phyloP scores from a whole-genome alignment of 2,888 invertebrate species.

The Argyra leucocephala region DNA sequence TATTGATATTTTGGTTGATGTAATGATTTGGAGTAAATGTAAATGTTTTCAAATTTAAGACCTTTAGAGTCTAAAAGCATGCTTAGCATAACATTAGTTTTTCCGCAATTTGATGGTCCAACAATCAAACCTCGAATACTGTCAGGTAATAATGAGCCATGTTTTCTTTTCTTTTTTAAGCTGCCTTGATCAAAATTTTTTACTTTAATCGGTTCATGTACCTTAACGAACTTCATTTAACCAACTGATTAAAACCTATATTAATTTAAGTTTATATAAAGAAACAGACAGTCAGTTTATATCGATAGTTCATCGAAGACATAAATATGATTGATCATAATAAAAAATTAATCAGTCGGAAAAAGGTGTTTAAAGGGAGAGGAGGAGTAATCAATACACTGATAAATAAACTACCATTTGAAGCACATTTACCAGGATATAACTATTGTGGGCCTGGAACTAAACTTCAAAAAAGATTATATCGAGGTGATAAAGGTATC shows the following conservation, averaged over 20 bases:
- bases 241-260: too few species aligned
- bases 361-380: not conserved
- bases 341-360: not conserved
- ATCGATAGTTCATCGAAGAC: constrained; percentile 25
- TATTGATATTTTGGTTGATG: constrained; percentile 25
- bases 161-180: constrained; percentile 18
- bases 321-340: not conserved
- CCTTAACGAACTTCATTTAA: constrained; percentile 12
- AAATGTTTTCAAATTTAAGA: constrained; percentile 34
- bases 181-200: not conserved
- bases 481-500: constrained; percentile 26
- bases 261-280: too few species aligned
- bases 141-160: constrained; percentile 30
- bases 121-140: constrained; percentile 28
- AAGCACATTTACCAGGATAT: constrained; percentile 27
- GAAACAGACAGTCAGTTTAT: too few species aligned
- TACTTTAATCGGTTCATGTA: not conserved
- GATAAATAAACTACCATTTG: constrained; percentile 26
- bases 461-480: constrained; percentile 27
- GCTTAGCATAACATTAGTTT: constrained; percentile 32
- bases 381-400: constrained; percentile 21
- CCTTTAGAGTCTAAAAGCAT: constrained; percentile 30
- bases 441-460: constrained; percentile 31
- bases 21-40: constrained; percentile 30
- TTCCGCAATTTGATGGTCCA: constrained; percentile 36